Conservation (phyloP, 2,888 invertebrate species). For the Miltochrista miniata region DNA sequence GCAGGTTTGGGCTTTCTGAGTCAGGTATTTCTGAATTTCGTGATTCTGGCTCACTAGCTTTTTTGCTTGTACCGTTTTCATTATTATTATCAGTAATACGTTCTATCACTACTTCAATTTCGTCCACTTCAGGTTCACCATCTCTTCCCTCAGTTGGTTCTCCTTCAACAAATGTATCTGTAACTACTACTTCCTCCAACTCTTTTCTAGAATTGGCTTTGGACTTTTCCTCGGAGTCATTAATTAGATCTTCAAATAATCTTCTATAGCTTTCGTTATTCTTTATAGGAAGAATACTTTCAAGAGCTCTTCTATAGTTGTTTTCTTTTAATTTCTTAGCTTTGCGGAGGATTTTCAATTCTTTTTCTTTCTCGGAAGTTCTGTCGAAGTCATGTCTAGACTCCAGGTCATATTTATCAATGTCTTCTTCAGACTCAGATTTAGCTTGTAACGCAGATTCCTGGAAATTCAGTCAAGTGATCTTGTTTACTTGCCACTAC, state of each 20-base stretch:
- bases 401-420: conserved; percentile 5
- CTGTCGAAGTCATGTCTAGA: conserved; percentile 6
- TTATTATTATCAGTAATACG: conserved; percentile 5
- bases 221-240: conserved; percentile 12
- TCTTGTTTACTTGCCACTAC: too few species aligned
- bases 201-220: neutral
- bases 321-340: conserved; percentile 3
- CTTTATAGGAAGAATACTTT: conserved; percentile 5
- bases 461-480: neutral
- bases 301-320: conserved; percentile 7
- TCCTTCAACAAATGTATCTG: neutral
- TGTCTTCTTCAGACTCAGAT: conserved; percentile 2
- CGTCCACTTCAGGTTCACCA: conserved; percentile 8
- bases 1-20: neutral
- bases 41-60: neutral
- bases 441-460: neutral
- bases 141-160: neutral
- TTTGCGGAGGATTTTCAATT: conserved; percentile 6
- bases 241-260: conserved; percentile 16
- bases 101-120: conserved; percentile 12
- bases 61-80: neutral
- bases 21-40: neutral
- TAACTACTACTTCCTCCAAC: conserved; percentile 2
- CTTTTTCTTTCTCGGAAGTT: conserved; percentile 8
- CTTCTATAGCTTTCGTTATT: conserved; percentile 5